Evolutionary conservation across 2,888 invertebrate genomes (phyloP).

Genomic region (Therioaphis trifolii): DNA sequence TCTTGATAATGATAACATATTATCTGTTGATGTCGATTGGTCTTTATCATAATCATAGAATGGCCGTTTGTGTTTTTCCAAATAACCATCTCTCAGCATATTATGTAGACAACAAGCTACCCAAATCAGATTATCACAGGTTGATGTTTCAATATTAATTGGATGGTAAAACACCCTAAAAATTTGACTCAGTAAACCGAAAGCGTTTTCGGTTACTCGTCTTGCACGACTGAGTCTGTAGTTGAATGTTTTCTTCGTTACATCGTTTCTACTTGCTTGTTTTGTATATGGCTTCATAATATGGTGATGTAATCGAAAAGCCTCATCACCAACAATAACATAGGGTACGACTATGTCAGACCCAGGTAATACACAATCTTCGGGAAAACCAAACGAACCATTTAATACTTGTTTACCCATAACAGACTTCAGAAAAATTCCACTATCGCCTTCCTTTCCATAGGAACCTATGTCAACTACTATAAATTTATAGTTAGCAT

Average conservation of each 20-base stretch:
- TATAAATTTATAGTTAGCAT: too few species aligned
- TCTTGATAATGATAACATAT: too few species aligned
- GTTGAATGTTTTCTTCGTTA: constrained; percentile 63
- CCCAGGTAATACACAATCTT: background rate
- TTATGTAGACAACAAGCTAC: constrained; percentile 18
- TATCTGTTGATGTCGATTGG: too few species aligned
- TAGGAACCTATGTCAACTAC: too few species aligned
- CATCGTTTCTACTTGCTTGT: constrained; percentile 47
- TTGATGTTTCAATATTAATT: constrained; percentile 40
- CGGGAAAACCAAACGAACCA: constrained; percentile 19
- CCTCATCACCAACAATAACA: background rate
- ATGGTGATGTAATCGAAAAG: constrained; percentile 61
- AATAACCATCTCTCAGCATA: too few species aligned
- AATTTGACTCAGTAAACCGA: constrained; percentile 63
- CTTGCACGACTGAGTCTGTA: constrained; percentile 64
- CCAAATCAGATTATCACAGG: background rate
- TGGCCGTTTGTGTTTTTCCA: too few species aligned
- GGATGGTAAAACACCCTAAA: constrained; percentile 63
- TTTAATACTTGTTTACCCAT: too few species aligned
- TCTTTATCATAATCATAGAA: too few species aligned
- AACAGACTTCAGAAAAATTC: too few species aligned
- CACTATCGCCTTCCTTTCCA: too few species aligned
- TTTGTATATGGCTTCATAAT: constrained; percentile 64
- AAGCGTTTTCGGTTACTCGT: constrained; percentile 64
- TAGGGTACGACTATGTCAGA: background rate